Base-by-base conservation (phyloP, 2,888 invertebrate genomes). In the Xestia ashworthii region DNA sequence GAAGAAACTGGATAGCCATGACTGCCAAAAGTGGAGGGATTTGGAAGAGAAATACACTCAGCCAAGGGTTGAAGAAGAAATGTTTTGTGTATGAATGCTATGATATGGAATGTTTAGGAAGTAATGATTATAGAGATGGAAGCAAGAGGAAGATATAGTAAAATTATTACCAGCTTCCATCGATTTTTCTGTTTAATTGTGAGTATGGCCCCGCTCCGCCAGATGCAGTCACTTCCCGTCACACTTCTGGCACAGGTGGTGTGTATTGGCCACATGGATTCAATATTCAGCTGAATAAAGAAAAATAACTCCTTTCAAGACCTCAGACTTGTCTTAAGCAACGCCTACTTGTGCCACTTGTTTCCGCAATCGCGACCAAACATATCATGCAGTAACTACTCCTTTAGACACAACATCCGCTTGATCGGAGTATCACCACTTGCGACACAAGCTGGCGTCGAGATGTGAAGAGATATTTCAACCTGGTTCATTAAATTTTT, bases 141-240 rank as follows among this genome's bases (percentile, higher is more conserved):
- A n/a, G n/a, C n/a, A n/a, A n/a, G n/a, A n/a, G n/a, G n/a, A n/a
- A n/a, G n/a, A n/a, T n/a, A n/a, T 19, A 19, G 62, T 14, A 58
- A 58, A 58, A 25, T 58, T 41, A 64, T 65, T 65, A 65, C 73
- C 91, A 94, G 85, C 55, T 88, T 86, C 94, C 94, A 94, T 25
- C 83, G 82, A 0, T 74, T 74, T 0, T 85, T 85, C 11, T 90
- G 88, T 67, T 89, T 90, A n/a, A 90, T 58, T 0, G 87, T 91
- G 1, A 94, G 89, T 3, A 89, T 85, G 0, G 92, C 89, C 0
- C 94, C 94, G 41, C 91, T 92, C 3, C 89, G 84, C 94, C 94
- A 94, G 19, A 91, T 65, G 68, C 94, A 94, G 3, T 81, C 76
- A 0, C 89, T 90, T 1, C 90, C 90, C 2, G 78, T 68, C 0